Conservation (phyloP, 2,888 invertebrate genomes). For the Tanytarsus gracilentus region DNA sequence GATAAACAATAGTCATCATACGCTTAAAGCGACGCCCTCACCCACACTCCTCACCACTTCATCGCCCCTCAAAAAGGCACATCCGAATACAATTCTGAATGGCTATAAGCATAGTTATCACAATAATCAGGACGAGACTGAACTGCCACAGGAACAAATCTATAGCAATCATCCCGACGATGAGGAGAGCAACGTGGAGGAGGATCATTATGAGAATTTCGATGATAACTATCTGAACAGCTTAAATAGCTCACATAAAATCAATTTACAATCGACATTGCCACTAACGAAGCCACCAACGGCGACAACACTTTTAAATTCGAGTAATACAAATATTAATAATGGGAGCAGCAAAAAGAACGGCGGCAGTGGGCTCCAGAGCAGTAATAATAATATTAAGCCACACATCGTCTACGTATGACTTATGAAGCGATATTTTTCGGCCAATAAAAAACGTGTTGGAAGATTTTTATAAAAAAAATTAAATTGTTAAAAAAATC, state of each 20-base stretch:
- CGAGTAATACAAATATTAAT: not conserved
- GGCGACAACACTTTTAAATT: not conserved
- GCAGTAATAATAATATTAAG: slow-evolving; percentile 32
- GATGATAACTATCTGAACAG: slow-evolving; percentile 37
- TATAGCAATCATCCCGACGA: slow-evolving; percentile 26
- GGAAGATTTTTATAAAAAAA: too few relatives aligned
- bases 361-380: too few relatives aligned
- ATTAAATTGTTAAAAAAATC: too few relatives aligned
- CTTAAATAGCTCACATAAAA: slow-evolving; percentile 16
- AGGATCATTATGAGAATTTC: slow-evolving; percentile 43
- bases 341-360: slow-evolving; percentile 11
- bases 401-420: slow-evolving; percentile 49
- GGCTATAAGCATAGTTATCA: slow-evolving; percentile 31
- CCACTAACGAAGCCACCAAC: slow-evolving; percentile 15
- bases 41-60: not conserved
- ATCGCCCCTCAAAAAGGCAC: slow-evolving; percentile 5
- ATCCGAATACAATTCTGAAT: slow-evolving; percentile 11
- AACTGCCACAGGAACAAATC: slow-evolving; percentile 34
- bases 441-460: too few relatives aligned
- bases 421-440: too few relatives aligned
- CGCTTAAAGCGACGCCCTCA: not conserved
- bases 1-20: slow-evolving; percentile 7
- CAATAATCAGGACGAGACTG: slow-evolving; percentile 43
- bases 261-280: slow-evolving; percentile 17
- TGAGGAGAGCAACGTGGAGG: slow-evolving; percentile 37